phyloP scores from a whole-genome alignment of 2,113 vertebrate species.

The Limnothrissa miodon region DNA sequence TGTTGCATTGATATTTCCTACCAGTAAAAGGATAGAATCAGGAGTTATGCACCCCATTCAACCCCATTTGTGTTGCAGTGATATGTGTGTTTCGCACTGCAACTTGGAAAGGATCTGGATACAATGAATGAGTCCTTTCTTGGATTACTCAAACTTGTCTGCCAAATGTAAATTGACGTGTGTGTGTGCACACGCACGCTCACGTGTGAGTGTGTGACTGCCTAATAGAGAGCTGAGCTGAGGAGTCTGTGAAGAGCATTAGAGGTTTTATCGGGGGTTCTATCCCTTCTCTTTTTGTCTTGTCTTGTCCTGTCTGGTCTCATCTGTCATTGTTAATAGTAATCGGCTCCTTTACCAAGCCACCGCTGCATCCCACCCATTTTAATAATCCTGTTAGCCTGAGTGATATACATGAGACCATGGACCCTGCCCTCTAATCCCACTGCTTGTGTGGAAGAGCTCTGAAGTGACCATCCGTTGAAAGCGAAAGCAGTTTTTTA shows the following conservation, averaged over 20 bases:
- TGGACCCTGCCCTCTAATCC: conserved; percentile 22
- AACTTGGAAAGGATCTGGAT: neutral
- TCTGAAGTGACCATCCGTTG: neutral
- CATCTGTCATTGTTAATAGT: neutral
- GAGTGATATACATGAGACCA: neutral
- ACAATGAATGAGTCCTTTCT: neutral
- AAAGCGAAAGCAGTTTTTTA: neutral
- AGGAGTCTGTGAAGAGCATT: neutral
- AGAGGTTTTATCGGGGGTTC: neutral
- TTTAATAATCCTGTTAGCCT: neutral
- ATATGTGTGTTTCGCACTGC: neutral
- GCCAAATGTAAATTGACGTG: neutral
- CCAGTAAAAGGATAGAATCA: too few species aligned
- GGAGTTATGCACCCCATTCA: too few species aligned
- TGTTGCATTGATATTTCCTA: too few species aligned
- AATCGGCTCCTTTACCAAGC: neutral
- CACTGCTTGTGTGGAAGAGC: neutral
- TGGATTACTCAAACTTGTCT: neutral
- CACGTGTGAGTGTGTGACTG: conserved; percentile 3
- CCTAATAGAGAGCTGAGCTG: neutral
- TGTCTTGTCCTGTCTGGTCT: neutral
- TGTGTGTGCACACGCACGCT: neutral
- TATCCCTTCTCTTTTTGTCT: neutral
- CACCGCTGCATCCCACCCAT: neutral
- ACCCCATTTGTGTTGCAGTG: neutral